Conservation (phyloP, 2,113 vertebrate genomes). For the Ciconia stormi region DNA sequence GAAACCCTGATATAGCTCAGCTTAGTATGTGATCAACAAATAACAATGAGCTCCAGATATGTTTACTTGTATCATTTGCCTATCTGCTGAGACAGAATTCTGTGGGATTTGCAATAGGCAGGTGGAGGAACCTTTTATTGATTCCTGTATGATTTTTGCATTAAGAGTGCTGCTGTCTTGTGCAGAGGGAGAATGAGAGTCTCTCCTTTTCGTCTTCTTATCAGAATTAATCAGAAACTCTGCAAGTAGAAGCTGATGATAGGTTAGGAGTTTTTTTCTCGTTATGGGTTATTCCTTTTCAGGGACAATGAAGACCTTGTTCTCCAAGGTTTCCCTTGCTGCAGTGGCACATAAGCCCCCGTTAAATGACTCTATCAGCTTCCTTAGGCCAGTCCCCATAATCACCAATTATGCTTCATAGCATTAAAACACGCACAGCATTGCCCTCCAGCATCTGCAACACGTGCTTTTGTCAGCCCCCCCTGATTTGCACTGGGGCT, state of each 20-base stretch:
- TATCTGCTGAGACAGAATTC: neutral
- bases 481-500: slow-evolving; percentile 20
- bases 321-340: neutral
- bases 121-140: neutral
- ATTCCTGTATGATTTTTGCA: neutral
- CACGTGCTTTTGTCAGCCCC: slow-evolving; percentile 1
- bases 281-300: neutral
- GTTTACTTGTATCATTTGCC: neutral
- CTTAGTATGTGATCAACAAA: neutral
- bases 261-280: neutral
- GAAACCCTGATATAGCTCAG: neutral
- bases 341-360: neutral
- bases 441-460: neutral
- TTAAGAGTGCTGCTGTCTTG: neutral
- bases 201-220: neutral
- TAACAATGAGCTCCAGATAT: neutral
- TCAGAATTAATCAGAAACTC: neutral
- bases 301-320: neutral
- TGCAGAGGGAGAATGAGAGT: neutral
- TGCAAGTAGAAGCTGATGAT: neutral
- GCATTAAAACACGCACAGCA: neutral
- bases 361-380: neutral
- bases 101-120: neutral
- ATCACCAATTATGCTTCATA: neutral
- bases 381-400: neutral